Evolutionary conservation across 2,888 invertebrate species (phyloP), one percentile per base, ranked within the genome.

Genomic region (Lymantria dispar): DNA sequence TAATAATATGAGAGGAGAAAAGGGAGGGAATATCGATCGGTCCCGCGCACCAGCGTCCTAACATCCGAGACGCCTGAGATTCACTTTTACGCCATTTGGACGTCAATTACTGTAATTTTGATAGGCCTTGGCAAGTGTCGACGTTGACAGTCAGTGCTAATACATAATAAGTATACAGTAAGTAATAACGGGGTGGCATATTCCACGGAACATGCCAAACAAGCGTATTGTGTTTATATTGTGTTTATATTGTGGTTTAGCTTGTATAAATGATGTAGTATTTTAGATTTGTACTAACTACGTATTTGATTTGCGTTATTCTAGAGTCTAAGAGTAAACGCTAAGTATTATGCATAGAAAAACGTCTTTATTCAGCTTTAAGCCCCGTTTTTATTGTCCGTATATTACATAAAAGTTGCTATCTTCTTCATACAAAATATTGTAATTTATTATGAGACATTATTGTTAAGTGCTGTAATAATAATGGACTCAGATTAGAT

Each of bases 61-160:
- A 60, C 64, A 68, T 67, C 61, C 66, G 67, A 70, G 68, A 63
- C 64, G 67, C 48, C 67, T 70, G 64, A 68, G 75, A 78, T 78
- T 80, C 76, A 77, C 79, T 83, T 83, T 81, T 78, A 78, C 77
- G 77, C 72, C 77, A 78, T 74, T 80, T 76, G 72, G 62, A 55
- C 68, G 78, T 74, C 80, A 79, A 76, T 79, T 78, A 79, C 71
- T 59, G 65, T 71, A 62, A 71, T 65, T 71, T 61, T 62, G 70
- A 71, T 74, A 71, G 70, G 62, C 57, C 55, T 58, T 60, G 63
- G 33, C 40, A 48, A 71, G 61, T 69, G 72, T 63, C 64, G 55
- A 33, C 33, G 33, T 10, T 33, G 33, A 64, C 64, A 56, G 13
- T 42, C 64, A 56, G 13, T 42, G 37, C 14, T 60, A 62, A 54